Conservation (phyloP, 1,140 invertebrate genomes). For the Amphibalanus amphitrite region DNA sequence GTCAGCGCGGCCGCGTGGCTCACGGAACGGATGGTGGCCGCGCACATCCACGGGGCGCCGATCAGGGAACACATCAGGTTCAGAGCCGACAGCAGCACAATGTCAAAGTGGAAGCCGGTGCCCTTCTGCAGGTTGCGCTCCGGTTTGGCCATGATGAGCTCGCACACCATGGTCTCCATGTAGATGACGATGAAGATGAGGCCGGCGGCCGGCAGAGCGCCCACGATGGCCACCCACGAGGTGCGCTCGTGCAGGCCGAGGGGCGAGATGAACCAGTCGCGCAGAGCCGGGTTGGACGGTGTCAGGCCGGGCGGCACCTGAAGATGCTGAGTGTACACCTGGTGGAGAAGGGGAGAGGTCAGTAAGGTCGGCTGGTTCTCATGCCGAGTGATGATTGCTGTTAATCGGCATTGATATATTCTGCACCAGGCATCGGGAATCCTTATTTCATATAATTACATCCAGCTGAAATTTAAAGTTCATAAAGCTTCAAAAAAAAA, state of each 20-base stretch:
- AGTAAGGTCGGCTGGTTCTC: too few species aligned
- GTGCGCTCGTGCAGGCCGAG: constrained; percentile 38
- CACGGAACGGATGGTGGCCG: constrained; percentile 82
- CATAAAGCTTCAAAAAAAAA: too few species aligned
- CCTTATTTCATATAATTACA: too few species aligned
- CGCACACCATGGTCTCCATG: constrained; percentile 92
- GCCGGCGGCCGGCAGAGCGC: constrained; percentile 64
- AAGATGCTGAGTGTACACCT: constrained; percentile 66
- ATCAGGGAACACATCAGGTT: constrained; percentile 63
- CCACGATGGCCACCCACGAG: constrained; percentile 50
- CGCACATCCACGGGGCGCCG: constrained; percentile 86
- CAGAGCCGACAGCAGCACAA: constrained; percentile 64
- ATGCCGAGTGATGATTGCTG: too few species aligned
- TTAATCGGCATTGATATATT: too few species aligned
- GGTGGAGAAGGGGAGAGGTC: constrained; percentile 29
- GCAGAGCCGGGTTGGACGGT: constrained; percentile 46
- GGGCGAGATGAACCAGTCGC: constrained; percentile 69
- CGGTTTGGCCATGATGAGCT: constrained; percentile 86
- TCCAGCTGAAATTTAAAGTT: too few species aligned
- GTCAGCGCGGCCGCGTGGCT: constrained; percentile 83
- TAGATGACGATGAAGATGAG: constrained; percentile 89
- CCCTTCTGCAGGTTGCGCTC: constrained; percentile 81
- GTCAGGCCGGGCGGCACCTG: constrained; percentile 64
- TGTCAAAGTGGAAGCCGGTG: constrained; percentile 88
- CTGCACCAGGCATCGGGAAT: too few species aligned